phyloP scores from a whole-genome alignment of 1,140 invertebrate genomes.

The Drosophila cardini region DNA sequence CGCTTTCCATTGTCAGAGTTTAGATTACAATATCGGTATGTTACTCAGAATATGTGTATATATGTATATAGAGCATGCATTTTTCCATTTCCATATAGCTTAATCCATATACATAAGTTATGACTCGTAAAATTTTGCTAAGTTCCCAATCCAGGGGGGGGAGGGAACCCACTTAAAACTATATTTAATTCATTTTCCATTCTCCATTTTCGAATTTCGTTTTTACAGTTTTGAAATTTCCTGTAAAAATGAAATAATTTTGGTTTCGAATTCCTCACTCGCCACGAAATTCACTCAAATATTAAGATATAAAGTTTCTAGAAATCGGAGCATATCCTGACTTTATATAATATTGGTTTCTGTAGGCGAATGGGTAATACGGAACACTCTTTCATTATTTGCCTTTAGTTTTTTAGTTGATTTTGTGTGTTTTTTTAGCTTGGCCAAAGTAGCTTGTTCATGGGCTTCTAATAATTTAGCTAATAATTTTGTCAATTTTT shows the following conservation, averaged over 20 bases:
- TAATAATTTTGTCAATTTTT: slow-evolving; percentile 54
- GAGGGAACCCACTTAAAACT: slow-evolving; percentile 54
- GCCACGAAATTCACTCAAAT: neutral
- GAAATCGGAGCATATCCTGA: neutral
- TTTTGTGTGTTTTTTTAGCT: slow-evolving; percentile 22
- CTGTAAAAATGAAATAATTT: slow-evolving; percentile 16
- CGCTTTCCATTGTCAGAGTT: slow-evolving; percentile 25
- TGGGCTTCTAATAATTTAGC: slow-evolving; percentile 61
- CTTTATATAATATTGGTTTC: neutral
- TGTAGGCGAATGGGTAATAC: neutral
- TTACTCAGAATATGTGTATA: slow-evolving; percentile 15
- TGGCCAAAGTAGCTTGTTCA: slow-evolving; percentile 41
- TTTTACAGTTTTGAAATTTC: slow-evolving; percentile 25
- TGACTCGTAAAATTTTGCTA: slow-evolving; percentile 63
- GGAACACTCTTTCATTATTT: neutral
- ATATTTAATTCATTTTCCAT: slow-evolving; percentile 18
- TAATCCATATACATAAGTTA: slow-evolving; percentile 5
- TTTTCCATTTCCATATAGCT: slow-evolving; percentile 6
- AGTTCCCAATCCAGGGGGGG: slow-evolving; percentile 30
- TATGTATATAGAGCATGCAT: slow-evolving; percentile 17
- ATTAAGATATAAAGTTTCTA: neutral
- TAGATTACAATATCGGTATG: slow-evolving; percentile 2
- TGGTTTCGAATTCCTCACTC: neutral
- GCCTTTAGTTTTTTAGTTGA: neutral
- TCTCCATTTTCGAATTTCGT: slow-evolving; percentile 12